A percentile compares a stretch with the other conserved stretches of the same genome.
Evolutionary conservation across 2,888 invertebrate genomes (phyloP).

Genomic region (Synergus umbraculus): DNA sequence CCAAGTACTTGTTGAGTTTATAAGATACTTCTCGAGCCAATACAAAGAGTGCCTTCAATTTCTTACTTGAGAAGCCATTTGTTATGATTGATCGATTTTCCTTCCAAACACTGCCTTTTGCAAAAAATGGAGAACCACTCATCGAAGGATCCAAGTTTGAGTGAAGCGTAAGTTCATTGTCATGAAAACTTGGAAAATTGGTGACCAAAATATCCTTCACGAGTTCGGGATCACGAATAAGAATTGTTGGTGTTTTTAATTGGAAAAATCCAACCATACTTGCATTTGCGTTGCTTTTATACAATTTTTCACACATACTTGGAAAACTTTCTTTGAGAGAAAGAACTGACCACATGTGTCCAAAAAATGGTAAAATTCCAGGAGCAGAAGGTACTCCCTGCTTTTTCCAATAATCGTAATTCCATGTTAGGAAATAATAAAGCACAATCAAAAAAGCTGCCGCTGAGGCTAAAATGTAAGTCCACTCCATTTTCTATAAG

Average conservation of each 20-base stretch:
- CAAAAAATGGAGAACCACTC: conserved; percentile 65
- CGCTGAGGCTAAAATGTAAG: not conserved
- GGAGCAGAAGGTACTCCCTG: conserved; percentile 49
- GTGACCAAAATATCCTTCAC: conserved; percentile 63
- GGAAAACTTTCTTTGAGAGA: conserved; percentile 43
- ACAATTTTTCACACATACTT: conserved; percentile 47
- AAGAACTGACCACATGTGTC: conserved; percentile 51
- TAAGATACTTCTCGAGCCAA: conserved; percentile 55
- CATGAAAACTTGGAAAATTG: conserved; percentile 63
- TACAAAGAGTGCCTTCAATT: conserved; percentile 62
- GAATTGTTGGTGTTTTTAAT: conserved; percentile 52
- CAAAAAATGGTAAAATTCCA: conserved; percentile 51
- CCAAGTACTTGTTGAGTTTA: conserved; percentile 56
- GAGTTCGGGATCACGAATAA: conserved; percentile 65
- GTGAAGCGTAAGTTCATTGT: conserved; percentile 54
- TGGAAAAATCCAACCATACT: conserved; percentile 58
- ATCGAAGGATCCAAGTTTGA: conserved; percentile 60
- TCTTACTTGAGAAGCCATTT: conserved; percentile 57
- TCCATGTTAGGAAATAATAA: conserved; percentile 44
- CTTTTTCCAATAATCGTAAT: conserved; percentile 52
- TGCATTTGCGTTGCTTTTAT: conserved; percentile 42
- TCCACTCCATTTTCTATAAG: conserved; percentile 4
- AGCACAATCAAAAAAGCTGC: conserved; percentile 15
- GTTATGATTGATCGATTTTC: conserved; percentile 46
- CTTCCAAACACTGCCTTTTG: conserved; percentile 62